phyloP scores from a whole-genome alignment of 2,888 invertebrate genomes.

The Oithona nana region DNA sequence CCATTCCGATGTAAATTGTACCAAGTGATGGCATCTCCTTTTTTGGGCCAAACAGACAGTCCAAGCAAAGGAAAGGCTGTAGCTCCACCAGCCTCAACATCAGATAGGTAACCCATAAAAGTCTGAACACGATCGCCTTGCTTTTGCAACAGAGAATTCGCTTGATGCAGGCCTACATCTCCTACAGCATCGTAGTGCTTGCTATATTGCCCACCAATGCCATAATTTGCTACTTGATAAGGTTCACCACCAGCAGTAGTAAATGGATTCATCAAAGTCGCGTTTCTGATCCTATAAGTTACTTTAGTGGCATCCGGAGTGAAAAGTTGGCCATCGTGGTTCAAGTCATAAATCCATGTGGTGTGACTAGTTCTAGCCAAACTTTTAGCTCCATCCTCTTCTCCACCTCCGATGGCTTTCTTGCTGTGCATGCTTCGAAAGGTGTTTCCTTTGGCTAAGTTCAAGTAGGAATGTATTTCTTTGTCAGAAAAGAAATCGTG shows the following conservation, averaged over 20 bases:
- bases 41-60: constrained; percentile 32
- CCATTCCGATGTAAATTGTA: constrained; percentile 31
- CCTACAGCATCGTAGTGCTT: constrained; percentile 32
- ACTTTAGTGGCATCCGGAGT: not conserved
- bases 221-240: constrained; percentile 36
- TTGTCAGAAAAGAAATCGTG: not conserved
- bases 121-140: constrained; percentile 37
- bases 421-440: not conserved
- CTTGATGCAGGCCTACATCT: not conserved
- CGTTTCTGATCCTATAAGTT: not conserved
- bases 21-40: constrained; percentile 36
- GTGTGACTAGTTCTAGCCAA: not conserved
- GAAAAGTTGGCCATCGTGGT: too few relatives aligned
- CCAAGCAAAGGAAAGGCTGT: constrained; percentile 36
- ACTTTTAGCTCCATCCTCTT: not conserved
- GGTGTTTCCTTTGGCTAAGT: not conserved
- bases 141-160: not conserved
- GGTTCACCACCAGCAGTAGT: not conserved
- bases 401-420: not conserved
- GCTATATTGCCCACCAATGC: constrained; percentile 37
- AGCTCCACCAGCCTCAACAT: constrained; percentile 35
- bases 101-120: constrained; percentile 34
- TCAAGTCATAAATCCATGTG: not conserved
- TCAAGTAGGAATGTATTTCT: not conserved
- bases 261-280: not conserved